Evolutionary conservation across 2,888 invertebrate genomes (phyloP), one percentile per base, ranked within the genome.

Genomic region (Vesta saturnalis): DNA sequence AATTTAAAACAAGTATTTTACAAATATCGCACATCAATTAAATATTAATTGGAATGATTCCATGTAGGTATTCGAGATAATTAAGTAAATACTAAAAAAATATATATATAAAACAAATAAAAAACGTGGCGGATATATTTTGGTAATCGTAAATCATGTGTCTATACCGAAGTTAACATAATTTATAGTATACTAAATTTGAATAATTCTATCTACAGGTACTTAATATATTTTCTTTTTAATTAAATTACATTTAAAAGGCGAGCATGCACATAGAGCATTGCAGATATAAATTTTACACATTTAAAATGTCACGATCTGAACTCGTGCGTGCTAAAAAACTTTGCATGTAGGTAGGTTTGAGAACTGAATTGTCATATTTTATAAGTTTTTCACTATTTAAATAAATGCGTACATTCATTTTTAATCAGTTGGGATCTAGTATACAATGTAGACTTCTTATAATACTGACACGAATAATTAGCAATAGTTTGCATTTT

Each of bases 1-100:
- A 74, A 72, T 69, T 67, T n/a, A 57, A 69, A 62, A 67, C 52
- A 65, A 69, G 60, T 69, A 69, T 60, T 66, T 66, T 56, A 69
- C 69, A 62, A 69, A 62, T 66, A 66, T 66, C 64, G 66, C 70
- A 67, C 70, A 70, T 66, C 66, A 69, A 69, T 69, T 60, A 61
- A 69, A 69, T 64, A 69, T 65, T 54, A 39, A 60, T 39, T 70
- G 70, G 70, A 70, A 70, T 70, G 70, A 60, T 64, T 60, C 64
- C 64, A 23, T 52, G 54, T 58, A 61, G 43, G 21, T 47, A 35
- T 60, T 18, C 47, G 21, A 55, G 60, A 59, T 14, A 64, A 64
- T 64, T 63, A 67, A 65, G 58, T 67, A 46, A 62, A 49, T 21
- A n/a, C 52, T 65, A 46, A 63, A 67, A 63, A 63, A 67, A 67